These are phyloP conservation scores for Sebastes iracundus DNA, from an alignment of 2,797 vertebrate species.

Conservation along the genomic window DNA sequence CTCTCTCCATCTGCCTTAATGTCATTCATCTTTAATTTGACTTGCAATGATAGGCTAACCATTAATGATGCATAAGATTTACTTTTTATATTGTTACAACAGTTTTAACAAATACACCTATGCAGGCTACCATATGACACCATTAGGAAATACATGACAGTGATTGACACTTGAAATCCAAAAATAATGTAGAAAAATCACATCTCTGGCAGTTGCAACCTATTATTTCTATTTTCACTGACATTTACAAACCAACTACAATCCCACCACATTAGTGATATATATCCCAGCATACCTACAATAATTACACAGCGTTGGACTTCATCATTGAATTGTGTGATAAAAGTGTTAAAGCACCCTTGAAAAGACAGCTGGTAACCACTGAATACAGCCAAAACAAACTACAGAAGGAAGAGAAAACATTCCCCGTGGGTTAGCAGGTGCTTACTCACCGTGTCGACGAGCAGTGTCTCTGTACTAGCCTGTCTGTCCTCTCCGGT, in stretches of 20 bases:
- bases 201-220: neutral
- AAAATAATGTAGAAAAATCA: no score
- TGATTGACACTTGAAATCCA: neutral
- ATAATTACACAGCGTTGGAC: neutral
- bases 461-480: neutral
- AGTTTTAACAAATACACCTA: neutral
- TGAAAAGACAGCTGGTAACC: neutral
- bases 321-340: neutral
- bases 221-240: neutral
- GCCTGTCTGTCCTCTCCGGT: neutral
- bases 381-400: fast-evolving
- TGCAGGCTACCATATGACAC: neutral
- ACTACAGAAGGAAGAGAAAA: no score
- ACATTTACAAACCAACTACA: neutral
- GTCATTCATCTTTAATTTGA: neutral
- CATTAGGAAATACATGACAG: neutral
- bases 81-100: neutral
- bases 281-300: no score
- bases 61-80: neutral
- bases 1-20: no score
- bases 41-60: neutral
- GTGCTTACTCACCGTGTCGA: neutral
- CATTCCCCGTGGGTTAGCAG: neutral
- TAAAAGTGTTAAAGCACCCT: neutral
- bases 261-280: neutral